These are phyloP conservation scores for Achatina immaculata DNA, from an alignment of 1,140 invertebrate genomes.

Conservation along the genomic window DNA sequence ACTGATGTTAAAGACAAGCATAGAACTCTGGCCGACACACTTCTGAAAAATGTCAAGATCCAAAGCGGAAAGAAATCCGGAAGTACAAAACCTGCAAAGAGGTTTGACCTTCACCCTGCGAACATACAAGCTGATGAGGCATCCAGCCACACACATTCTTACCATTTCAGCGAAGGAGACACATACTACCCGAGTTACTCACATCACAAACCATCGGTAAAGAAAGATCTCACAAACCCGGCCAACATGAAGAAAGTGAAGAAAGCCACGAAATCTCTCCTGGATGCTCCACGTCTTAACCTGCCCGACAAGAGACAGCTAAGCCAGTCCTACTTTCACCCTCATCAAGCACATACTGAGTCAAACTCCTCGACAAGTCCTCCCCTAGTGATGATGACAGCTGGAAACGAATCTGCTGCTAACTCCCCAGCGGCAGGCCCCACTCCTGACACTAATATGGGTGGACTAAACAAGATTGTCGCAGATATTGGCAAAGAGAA, in stretches of 20 bases:
- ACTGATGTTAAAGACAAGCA: constrained; percentile 34
- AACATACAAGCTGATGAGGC: constrained; percentile 21
- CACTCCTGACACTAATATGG: constrained; percentile 33
- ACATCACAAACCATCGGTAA: constrained; percentile 34
- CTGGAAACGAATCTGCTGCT: background rate
- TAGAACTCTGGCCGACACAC: constrained; percentile 38
- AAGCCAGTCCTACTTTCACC: background rate
- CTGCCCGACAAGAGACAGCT: background rate
- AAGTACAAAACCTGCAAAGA: constrained; percentile 13
- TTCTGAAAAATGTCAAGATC: constrained; percentile 22
- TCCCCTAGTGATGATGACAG: constrained; percentile 46
- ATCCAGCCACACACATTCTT: background rate
- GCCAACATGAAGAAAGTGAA: constrained; percentile 37
- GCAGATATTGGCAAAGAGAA: background rate
- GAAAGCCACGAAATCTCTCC: background rate
- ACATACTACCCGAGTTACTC: constrained; percentile 20
- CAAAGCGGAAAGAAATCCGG: constrained; percentile 6
- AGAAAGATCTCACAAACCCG: constrained; percentile 40
- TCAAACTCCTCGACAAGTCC: constrained; percentile 54
- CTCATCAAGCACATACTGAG: constrained; percentile 46
- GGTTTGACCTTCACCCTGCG: constrained; percentile 9
- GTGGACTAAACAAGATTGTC: background rate
- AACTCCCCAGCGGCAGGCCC: constrained; percentile 39
- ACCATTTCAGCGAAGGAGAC: constrained; percentile 36
- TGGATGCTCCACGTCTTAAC: background rate